Evolutionary conservation across 2,797 vertebrate species (phyloP).

Genomic region (Capromys pilorides): DNA sequence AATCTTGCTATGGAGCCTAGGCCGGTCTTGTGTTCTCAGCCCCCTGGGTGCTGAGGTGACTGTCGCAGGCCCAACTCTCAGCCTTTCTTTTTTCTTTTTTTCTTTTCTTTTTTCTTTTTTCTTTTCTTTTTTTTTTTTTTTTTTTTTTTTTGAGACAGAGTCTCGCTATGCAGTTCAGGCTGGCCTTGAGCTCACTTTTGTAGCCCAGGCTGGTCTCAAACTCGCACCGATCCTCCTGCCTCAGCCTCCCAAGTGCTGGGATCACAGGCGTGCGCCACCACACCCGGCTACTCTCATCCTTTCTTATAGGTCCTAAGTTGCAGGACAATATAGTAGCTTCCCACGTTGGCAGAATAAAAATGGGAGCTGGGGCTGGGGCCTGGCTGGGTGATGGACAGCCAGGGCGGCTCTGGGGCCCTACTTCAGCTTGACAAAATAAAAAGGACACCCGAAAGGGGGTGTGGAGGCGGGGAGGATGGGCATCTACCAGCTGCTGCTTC

Average conservation of each 20-base stretch:
- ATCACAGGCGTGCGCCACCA: no score
- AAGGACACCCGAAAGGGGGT: not conserved
- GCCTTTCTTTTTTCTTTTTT: no score
- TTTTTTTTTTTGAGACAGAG: no score
- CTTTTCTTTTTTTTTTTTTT: no score
- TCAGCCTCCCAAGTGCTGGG: no score
- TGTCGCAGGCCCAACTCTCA: no score
- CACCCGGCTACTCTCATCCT: no score
- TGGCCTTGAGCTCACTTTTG: not conserved
- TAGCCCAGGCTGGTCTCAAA: not conserved
- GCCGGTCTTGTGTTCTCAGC: not conserved
- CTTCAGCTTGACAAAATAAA: not conserved
- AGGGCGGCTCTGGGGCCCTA: not conserved
- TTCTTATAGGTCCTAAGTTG: not conserved
- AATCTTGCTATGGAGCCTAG: not conserved
- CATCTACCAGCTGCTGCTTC: no score
- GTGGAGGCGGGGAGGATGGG: accelerated
- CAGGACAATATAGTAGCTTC: accelerated
- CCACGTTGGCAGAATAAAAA: not conserved
- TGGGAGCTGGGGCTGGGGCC: not conserved
- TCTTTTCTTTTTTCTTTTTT: no score
- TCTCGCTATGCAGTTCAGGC: not conserved
- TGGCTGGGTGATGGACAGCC: not conserved
- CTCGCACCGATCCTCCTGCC: no score
- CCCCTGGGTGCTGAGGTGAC: no score